Evolutionary conservation across 2,888 invertebrate genomes (phyloP).

Genomic region (Lasioglossum morio): DNA sequence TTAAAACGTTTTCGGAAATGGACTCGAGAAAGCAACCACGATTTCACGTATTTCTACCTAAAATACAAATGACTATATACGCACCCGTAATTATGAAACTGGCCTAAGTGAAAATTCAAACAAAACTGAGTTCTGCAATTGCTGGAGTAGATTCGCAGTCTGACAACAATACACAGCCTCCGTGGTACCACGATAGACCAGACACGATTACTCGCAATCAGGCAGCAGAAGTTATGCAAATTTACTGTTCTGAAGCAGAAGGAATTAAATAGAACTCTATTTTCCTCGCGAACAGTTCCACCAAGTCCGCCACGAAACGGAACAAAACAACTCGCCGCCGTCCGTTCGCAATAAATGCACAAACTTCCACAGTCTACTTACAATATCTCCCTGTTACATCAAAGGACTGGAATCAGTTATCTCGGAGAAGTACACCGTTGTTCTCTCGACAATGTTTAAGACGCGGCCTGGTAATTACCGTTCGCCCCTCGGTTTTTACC

Average conservation of each 20-base stretch:
- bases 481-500: neutral
- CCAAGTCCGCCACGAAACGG: neutral
- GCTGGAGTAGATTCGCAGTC: neutral
- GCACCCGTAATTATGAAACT: too few species aligned
- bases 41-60: neutral
- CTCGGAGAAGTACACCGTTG: neutral
- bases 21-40: neutral
- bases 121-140: too few species aligned
- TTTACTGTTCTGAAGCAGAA: neutral
- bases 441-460: neutral
- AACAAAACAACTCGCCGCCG: neutral
- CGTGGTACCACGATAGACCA: neutral
- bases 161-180: neutral
- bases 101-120: too few species aligned
- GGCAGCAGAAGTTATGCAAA: constrained; percentile 3
- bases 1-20: neutral
- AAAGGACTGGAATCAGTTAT: neutral
- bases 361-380: neutral
- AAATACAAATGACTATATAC: neutral
- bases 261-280: neutral
- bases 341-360: neutral
- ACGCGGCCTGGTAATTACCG: neutral
- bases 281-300: neutral
- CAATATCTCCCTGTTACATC: neutral
- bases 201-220: neutral